A percentile compares a stretch with the other conserved stretches of the same genome.
Evolutionary conservation across 2,888 invertebrate species (phyloP).

Genomic region (Lasioglossum figueresi): DNA sequence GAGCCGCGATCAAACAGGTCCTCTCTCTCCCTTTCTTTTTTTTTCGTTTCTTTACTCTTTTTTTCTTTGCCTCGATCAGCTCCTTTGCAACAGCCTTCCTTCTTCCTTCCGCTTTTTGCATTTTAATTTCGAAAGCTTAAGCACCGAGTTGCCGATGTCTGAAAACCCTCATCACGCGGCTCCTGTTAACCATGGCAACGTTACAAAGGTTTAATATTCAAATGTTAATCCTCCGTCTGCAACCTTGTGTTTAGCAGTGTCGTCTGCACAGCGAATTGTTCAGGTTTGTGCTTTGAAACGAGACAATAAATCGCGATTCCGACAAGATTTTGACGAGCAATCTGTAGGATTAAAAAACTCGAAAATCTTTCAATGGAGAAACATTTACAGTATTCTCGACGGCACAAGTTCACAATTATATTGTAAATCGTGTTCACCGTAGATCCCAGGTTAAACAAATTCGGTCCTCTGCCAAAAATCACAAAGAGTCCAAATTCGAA

Average conservation of each 20-base stretch:
- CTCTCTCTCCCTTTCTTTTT: background rate
- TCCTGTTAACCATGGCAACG: background rate
- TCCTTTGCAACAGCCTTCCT: background rate
- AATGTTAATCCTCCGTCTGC: too few relatives aligned
- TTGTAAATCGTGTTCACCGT: too few relatives aligned
- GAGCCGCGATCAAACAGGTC: constrained; percentile 22
- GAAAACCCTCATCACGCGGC: too few relatives aligned
- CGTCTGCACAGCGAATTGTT: too few relatives aligned
- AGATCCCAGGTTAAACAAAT: background rate
- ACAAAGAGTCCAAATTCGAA: background rate
- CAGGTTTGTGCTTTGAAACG: too few relatives aligned
- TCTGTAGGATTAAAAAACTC: too few relatives aligned
- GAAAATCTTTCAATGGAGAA: too few relatives aligned
- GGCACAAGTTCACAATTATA: too few relatives aligned
- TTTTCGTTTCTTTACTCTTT: background rate
- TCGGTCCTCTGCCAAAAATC: background rate
- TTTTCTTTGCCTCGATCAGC: background rate
- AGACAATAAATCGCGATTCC: too few relatives aligned
- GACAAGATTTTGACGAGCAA: too few relatives aligned
- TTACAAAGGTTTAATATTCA: background rate
- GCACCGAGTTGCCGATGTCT: background rate
- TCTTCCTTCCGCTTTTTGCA: background rate
- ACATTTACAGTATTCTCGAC: too few relatives aligned
- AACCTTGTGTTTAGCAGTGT: too few relatives aligned
- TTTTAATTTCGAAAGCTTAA: background rate